Percentiles rank a stretch among this genome's conserved stretches.
These are phyloP conservation scores for Thripadectes ignobilis DNA, from an alignment of 2,797 vertebrate genomes.

Conservation along the genomic window DNA sequence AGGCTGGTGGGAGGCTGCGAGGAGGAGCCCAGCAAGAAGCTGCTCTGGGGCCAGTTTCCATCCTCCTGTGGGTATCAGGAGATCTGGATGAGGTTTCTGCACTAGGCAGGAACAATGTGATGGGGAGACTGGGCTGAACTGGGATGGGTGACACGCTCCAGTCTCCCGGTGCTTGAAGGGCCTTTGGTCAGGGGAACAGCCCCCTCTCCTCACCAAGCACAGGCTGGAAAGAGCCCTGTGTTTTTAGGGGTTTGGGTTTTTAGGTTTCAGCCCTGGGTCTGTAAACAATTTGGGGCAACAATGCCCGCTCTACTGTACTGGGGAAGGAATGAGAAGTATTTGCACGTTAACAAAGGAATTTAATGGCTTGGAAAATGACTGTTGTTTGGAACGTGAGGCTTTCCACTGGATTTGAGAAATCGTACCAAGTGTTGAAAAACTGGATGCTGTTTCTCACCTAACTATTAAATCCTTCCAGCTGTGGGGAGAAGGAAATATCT, in stretches of 20 bases:
- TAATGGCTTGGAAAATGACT: slow-evolving; percentile 1
- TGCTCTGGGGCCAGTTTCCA: background rate
- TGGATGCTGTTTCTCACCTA: slow-evolving; percentile 22
- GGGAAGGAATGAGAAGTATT: slow-evolving; percentile 9
- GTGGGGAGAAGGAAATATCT: background rate
- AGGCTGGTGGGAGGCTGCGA: background rate
- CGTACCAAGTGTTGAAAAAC: background rate
- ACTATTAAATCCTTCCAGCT: background rate
- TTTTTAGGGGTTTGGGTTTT: too few relatives aligned
- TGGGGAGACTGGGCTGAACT: background rate
- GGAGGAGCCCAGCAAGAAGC: background rate
- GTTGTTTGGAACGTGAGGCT: background rate
- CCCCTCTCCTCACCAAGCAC: background rate
- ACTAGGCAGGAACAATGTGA: rapidly evolving
- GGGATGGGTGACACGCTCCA: background rate
- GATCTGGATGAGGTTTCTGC: background rate
- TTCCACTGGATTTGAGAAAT: background rate
- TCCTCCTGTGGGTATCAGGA: background rate
- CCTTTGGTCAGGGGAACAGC: background rate
- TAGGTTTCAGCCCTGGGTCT: background rate
- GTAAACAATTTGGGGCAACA: slow-evolving; percentile 1
- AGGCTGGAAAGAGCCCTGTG: background rate
- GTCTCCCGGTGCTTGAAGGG: background rate
- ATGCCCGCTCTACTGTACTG: background rate
- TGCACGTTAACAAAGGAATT: slow-evolving; percentile 41